These are phyloP conservation scores for Emys orbicularis DNA, from an alignment of 2,797 vertebrate genomes.

Conservation along the genomic window DNA sequence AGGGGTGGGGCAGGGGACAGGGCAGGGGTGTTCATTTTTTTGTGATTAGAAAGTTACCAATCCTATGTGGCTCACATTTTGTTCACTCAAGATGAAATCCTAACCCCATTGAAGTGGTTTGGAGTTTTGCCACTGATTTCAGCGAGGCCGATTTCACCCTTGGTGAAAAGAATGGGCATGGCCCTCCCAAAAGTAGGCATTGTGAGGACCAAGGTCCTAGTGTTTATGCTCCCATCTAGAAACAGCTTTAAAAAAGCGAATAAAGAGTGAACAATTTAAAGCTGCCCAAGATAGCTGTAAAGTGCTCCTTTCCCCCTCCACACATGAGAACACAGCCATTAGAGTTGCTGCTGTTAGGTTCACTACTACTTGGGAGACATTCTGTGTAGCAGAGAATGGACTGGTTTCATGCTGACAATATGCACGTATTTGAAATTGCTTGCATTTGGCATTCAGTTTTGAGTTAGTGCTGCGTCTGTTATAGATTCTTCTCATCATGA, in stretches of 20 bases:
- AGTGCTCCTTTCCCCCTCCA: conserved; percentile 54
- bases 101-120: background rate
- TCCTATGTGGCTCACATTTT: background rate
- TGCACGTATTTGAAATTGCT: conserved; percentile 62
- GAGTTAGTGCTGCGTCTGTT: conserved; percentile 67
- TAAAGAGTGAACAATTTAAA: conserved; percentile 66
- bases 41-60: no score
- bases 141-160: background rate
- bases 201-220: conserved; percentile 6
- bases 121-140: background rate
- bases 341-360: conserved; percentile 64
- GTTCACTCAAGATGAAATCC: background rate
- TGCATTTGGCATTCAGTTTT: conserved; percentile 58
- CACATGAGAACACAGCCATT: conserved; percentile 73
- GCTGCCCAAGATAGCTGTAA: conserved; percentile 68
- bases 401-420: conserved; percentile 62
- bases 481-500: conserved; percentile 58
- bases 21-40: no score
- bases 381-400: conserved; percentile 52
- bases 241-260: conserved; percentile 63
- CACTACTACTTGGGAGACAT: conserved; percentile 66
- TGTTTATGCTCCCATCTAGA: conserved; percentile 53
- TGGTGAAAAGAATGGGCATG: background rate
- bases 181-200: background rate
- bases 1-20: no score